Conservation (phyloP, 2,888 invertebrate species). For the Atherix ibis region DNA sequence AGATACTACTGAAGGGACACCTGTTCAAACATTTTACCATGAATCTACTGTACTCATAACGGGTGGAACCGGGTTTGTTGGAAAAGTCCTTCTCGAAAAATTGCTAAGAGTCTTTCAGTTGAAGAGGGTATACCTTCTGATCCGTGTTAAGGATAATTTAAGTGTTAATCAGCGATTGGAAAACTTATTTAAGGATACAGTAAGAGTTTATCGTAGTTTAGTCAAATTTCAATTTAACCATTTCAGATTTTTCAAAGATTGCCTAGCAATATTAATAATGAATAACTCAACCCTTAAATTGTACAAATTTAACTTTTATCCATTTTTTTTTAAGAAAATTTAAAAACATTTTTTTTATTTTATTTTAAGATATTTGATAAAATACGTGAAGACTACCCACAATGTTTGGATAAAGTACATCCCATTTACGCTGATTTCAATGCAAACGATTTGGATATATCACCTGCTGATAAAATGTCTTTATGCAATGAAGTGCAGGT, state of each 20-base stretch:
- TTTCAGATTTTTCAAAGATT: too few species aligned
- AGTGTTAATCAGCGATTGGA: conserved; percentile 25
- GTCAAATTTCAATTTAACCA: not conserved
- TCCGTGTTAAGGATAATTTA: conserved; percentile 29
- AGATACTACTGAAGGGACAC: too few species aligned
- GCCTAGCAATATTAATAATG: too few species aligned
- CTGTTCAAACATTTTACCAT: conserved; percentile 26
- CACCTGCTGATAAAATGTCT: conserved; percentile 27
- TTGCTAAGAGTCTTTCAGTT: conserved; percentile 27
- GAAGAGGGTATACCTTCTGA: conserved; percentile 29
- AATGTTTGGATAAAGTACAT: conserved; percentile 37
- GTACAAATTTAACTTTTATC: too few species aligned
- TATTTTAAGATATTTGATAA: conserved; percentile 38
- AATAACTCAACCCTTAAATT: too few species aligned
- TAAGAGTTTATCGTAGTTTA: conserved; percentile 13
- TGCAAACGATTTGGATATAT: conserved; percentile 34
- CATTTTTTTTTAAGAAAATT: conserved; percentile 6
- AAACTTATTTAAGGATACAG: conserved; percentile 28
- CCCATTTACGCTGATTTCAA: conserved; percentile 39
- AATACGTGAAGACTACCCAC: conserved; percentile 33
- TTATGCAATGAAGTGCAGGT: conserved; percentile 39
- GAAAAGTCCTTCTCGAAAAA: conserved; percentile 31
- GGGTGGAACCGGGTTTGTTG: conserved; percentile 32
- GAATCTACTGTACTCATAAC: conserved; percentile 30
- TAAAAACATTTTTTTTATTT: not conserved